A percentile compares a stretch with the other conserved stretches of the same genome.
phyloP scores from a whole-genome alignment of 2,113 vertebrate genomes.

The Heloderma charlesbogerti region DNA sequence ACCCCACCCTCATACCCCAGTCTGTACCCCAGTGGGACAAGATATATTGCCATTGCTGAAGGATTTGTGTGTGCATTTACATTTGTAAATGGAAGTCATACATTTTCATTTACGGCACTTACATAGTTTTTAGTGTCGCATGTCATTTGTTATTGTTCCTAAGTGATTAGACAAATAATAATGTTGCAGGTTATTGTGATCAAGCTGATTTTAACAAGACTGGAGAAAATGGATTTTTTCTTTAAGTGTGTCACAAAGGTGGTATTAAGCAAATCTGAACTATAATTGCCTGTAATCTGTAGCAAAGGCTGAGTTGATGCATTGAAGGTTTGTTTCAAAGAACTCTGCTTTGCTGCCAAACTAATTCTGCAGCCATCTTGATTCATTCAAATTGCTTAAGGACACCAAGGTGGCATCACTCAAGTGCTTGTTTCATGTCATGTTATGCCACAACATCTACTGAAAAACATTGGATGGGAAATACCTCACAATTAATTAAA shows the following conservation, averaged over 20 bases:
- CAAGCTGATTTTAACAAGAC: neutral
- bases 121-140: neutral
- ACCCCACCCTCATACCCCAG: neutral
- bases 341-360: neutral
- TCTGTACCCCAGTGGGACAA: neutral
- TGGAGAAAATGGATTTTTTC: constrained; percentile 5
- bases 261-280: constrained; percentile 12
- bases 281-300: constrained; percentile 22
- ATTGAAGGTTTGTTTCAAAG: constrained; percentile 12
- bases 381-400: constrained; percentile 2
- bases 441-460: neutral
- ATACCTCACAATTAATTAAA: constrained; percentile 1
- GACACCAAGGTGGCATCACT: constrained; percentile 5
- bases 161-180: neutral
- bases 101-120: neutral
- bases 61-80: neutral
- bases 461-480: neutral
- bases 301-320: constrained; percentile 21
- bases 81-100: neutral
- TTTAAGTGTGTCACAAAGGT: constrained; percentile 3
- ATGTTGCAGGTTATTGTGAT: neutral
- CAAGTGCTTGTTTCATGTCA: constrained; percentile 25
- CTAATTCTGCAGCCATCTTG: constrained; percentile 28
- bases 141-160: neutral
- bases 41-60: neutral